Evolutionary conservation across 2,113 vertebrate genomes (phyloP).

Genomic region (Planiliza haematocheilus): DNA sequence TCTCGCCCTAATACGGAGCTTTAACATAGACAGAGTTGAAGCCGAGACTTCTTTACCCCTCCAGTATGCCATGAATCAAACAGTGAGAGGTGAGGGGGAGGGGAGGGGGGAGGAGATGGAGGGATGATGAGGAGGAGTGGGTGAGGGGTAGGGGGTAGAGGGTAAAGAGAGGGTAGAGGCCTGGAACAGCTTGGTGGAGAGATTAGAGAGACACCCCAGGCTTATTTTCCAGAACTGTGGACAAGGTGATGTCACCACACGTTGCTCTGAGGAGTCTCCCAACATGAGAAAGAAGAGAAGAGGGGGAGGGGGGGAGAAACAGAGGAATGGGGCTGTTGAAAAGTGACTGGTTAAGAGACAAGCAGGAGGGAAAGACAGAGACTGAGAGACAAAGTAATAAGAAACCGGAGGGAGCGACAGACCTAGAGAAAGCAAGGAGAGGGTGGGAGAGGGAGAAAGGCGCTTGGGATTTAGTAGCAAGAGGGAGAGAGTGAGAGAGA

Average conservation of each 20-base stretch:
- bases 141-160: background rate
- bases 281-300: slow-evolving; percentile 15
- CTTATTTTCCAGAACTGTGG: slow-evolving; percentile 55
- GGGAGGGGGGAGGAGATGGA: background rate
- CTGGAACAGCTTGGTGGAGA: slow-evolving; percentile 9
- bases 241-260: slow-evolving; percentile 77
- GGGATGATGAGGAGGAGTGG: background rate
- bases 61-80: slow-evolving; percentile 57
- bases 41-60: slow-evolving; percentile 16
- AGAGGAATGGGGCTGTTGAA: background rate
- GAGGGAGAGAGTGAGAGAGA: background rate
- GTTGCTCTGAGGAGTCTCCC: slow-evolving; percentile 62
- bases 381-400: slow-evolving; percentile 33
- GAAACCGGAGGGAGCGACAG: slow-evolving; percentile 18
- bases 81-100: slow-evolving; percentile 21
- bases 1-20: slow-evolving; percentile 29
- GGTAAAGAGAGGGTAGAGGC: slow-evolving; percentile 30
- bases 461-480: slow-evolving; percentile 35
- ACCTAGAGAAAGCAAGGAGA: slow-evolving; percentile 2
- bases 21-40: slow-evolving; percentile 23
- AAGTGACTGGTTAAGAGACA: background rate
- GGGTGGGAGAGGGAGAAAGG: slow-evolving; percentile 18
- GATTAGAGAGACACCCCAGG: slow-evolving; percentile 60
- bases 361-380: background rate
- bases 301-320: background rate